Conservation (phyloP, 2,888 invertebrate species). For the Orthonevra nobilis region DNA sequence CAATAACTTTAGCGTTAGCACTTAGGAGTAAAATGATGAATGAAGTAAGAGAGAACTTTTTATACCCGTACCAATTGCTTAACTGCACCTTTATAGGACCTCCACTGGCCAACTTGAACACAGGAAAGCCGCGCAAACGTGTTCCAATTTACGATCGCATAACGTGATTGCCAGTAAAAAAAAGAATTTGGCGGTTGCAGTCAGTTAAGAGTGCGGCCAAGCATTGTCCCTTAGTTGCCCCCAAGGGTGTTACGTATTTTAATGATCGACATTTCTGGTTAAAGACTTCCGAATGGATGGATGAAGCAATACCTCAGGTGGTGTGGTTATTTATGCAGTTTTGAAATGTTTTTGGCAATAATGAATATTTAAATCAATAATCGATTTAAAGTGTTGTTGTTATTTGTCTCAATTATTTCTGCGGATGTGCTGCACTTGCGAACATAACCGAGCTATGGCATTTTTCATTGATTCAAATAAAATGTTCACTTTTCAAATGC, state of each 20-base stretch:
- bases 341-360: constrained; percentile 63
- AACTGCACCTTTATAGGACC: constrained; percentile 2
- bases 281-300: background rate
- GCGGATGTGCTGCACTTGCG: too few species aligned
- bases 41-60: constrained; percentile 7
- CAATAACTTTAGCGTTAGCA: background rate
- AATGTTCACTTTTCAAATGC: too few species aligned
- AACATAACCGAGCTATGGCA: too few species aligned
- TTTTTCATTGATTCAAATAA: too few species aligned
- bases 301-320: constrained; percentile 25
- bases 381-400: constrained; percentile 51
- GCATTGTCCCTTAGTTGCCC: constrained; percentile 15
- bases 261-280: constrained; percentile 30
- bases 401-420: constrained; percentile 10
- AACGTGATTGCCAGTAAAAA: background rate
- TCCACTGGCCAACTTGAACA: background rate
- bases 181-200: constrained; percentile 31
- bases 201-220: background rate
- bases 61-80: background rate
- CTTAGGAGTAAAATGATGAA: constrained; percentile 5
- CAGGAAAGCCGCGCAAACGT: constrained; percentile 21
- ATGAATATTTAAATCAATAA: constrained; percentile 64
- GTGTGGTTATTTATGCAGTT: constrained; percentile 53
- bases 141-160: constrained; percentile 51
- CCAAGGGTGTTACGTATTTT: constrained; percentile 40